Percentiles rank a stretch among this genome's conserved stretches.
phyloP scores from a whole-genome alignment of 2,888 invertebrate genomes.

The Ditylenchus weischeri region DNA sequence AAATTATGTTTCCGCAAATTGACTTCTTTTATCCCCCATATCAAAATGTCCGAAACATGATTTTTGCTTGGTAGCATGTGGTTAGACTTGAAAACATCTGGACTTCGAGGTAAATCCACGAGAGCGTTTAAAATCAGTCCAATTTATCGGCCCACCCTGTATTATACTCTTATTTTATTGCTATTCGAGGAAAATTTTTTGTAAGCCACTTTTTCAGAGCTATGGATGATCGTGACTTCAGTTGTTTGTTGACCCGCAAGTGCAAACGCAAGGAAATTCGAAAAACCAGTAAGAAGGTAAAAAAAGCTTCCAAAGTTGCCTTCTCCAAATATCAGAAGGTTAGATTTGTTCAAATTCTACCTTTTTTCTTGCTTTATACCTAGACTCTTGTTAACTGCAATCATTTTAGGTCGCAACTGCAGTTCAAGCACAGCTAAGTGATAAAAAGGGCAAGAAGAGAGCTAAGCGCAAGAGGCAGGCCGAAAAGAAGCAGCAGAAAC shows the following conservation, averaged over 20 bases:
- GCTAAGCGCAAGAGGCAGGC: slow-evolving; percentile 6
- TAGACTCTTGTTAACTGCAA: too few species aligned
- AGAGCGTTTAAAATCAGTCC: too few species aligned
- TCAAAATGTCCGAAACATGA: too few species aligned
- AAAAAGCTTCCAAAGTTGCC: neutral
- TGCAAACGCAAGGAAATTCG: slow-evolving; percentile 11
- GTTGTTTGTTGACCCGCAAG: neutral
- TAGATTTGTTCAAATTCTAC: neutral
- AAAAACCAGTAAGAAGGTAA: slow-evolving; percentile 1
- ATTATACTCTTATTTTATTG: too few species aligned
- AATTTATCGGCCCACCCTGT: too few species aligned
- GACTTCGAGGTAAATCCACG: too few species aligned
- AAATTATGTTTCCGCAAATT: too few species aligned
- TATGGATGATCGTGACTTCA: slow-evolving; percentile 10
- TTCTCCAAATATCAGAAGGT: slow-evolving; percentile 10
- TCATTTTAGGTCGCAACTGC: neutral
- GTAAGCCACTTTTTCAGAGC: too few species aligned
- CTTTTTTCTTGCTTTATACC: neutral
- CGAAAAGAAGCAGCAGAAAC: slow-evolving; percentile 8
- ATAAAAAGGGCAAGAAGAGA: slow-evolving; percentile 7
- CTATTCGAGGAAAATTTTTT: too few species aligned
- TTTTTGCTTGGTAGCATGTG: too few species aligned
- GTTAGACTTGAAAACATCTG: too few species aligned
- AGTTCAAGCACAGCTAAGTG: neutral
- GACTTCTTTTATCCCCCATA: too few species aligned